These are phyloP conservation scores for Alectoris magna DNA, from an alignment of 2,797 vertebrate genomes.

Conservation along the genomic window DNA sequence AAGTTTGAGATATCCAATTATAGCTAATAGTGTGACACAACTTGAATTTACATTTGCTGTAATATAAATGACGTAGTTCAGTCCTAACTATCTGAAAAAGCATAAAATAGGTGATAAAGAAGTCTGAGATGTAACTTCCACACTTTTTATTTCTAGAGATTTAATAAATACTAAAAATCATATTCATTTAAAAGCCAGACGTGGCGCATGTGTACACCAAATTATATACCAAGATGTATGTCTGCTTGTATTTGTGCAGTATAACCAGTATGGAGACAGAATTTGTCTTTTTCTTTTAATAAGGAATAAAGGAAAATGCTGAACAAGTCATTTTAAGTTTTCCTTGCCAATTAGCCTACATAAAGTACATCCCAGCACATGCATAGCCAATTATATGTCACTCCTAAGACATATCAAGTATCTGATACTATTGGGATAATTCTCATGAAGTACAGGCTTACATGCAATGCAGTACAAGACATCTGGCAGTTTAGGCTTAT, in stretches of 20 bases:
- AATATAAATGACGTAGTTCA: neutral
- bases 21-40: neutral
- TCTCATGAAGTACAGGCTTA: neutral
- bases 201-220: neutral
- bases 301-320: neutral
- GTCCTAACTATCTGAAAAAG: neutral
- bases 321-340: neutral
- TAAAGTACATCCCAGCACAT: neutral
- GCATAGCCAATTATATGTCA: neutral
- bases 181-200: neutral
- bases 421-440: fast-evolving
- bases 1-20: neutral
- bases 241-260: neutral
- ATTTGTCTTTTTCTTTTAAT: neutral
- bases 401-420: neutral
- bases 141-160: neutral
- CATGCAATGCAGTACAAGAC: neutral
- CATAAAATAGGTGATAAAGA: neutral
- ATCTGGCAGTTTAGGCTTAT: neutral
- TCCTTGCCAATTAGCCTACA: neutral
- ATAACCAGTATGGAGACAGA: neutral
- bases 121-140: neutral
- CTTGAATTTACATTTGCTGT: slow-evolving; percentile 13
- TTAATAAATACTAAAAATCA: neutral
- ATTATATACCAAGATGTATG: neutral